Conservation (phyloP, 64 coral and sea anemone species). For the Dendronephthya gigantea region DNA sequence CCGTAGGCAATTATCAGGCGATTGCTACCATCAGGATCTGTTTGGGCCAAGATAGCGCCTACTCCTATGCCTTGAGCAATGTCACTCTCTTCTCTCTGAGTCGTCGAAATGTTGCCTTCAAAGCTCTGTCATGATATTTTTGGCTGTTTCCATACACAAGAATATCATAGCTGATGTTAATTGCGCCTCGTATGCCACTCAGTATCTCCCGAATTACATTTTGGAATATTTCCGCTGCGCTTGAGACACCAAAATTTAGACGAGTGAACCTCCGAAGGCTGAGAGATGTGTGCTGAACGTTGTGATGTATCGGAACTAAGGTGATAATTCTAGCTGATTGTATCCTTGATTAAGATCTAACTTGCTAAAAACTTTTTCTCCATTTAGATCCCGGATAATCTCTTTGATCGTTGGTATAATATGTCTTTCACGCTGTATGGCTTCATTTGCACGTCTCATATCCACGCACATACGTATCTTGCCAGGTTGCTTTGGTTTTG, state of each 20-base stretch:
- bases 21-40: neutral
- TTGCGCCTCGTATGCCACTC: conserved; percentile 32
- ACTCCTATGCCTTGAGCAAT: conserved; percentile 36
- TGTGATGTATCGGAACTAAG: conserved; percentile 46
- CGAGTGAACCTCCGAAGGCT: conserved; percentile 29
- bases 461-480: too few species aligned
- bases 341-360: too few species aligned
- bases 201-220: conserved; percentile 43
- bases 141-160: conserved; percentile 38
- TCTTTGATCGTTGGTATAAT: conserved; percentile 41
- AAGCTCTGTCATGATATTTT: conserved; percentile 26
- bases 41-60: conserved; percentile 11
- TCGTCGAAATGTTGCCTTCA: conserved; percentile 7
- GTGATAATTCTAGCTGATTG: conserved; percentile 21
- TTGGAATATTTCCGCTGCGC: too few species aligned
- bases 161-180: conserved; percentile 47
- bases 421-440: conserved; percentile 26
- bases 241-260: conserved; percentile 43
- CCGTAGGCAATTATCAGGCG: neutral
- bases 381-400: conserved; percentile 30
- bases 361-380: conserved; percentile 29
- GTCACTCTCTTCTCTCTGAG: conserved; percentile 35
- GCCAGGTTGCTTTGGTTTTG: too few species aligned
- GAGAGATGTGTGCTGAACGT: conserved; percentile 48
- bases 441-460: conserved; percentile 17